Base-by-base conservation (phyloP, 2,797 vertebrate species). In the Meriones psammophilus region DNA sequence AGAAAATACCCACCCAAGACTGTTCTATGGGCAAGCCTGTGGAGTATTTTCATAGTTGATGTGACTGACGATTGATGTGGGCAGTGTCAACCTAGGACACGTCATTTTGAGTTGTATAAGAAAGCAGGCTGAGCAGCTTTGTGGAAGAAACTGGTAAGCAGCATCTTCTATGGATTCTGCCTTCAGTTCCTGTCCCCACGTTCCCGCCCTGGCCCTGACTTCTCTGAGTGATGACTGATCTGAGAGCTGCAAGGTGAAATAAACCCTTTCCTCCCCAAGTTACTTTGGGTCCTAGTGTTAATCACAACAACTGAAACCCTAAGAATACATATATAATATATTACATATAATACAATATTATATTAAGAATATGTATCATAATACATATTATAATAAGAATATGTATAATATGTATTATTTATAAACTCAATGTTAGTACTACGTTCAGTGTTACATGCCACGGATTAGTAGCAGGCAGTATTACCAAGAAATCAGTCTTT, bases 371-470 rank as follows among this genome's bases (percentile, higher is more conserved):
- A 42, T 42, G 42, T 42, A 42, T 42, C 6, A 42, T 42, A 42
- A 42, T 42, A 42, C 42, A 42, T 42, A 42, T 5, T 42, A 42
- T 42, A 42, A 77, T 5, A 12, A 26, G 39, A 74, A 74, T 26
- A 42, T 74, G 56, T 17, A 58, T 42, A 36, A 26, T 26, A 17
- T 58, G 4, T 58, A 58, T 58, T 58, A 42, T 64, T 30, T 84
- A 69, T 86, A 62, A 95, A 56, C 36, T 0, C 60, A 56, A 71
- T 20, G 26, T 69, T 87, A 42, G 73, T 10, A 91, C 77, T 91
- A 84, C 58, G 91, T 91, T 89, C 84, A 81, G 26, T 87, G 54
- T 89, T 92, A 83, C 91, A 69, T 13, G 60, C 17, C 78, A 50
- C 58, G 26, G 36, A 76, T 68, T 62, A 89, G 50, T 69, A 73